These are phyloP conservation scores for Leucoraja ocellata DNA, from an alignment of 2,797 vertebrate genomes.

Conservation along the genomic window DNA sequence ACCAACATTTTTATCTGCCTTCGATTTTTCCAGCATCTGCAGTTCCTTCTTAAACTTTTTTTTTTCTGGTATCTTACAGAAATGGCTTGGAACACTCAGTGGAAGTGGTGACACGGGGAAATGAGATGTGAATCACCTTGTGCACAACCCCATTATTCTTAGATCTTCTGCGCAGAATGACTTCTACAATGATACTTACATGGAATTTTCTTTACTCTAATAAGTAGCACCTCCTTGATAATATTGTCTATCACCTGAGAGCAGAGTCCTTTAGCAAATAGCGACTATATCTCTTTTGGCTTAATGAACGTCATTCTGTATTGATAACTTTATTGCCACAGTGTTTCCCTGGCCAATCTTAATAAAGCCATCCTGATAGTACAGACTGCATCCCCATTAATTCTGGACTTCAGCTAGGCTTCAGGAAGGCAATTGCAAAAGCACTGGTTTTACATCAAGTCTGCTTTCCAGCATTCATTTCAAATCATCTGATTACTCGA, in stretches of 20 bases:
- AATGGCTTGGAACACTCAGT: background rate
- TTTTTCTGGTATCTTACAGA: background rate
- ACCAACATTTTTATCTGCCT: no score
- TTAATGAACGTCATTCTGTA: background rate
- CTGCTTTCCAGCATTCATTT: background rate
- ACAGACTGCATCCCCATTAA: background rate
- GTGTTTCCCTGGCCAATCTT: background rate
- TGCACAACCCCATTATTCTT: background rate
- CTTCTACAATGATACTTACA: background rate
- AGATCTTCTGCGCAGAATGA: background rate
- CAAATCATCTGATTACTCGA: slow-evolving; percentile 28
- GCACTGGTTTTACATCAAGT: background rate
- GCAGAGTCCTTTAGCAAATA: background rate
- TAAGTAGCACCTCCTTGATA: background rate
- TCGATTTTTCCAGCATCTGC: no score
- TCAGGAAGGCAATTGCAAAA: background rate
- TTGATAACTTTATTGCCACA: background rate
- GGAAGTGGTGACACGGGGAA: background rate
- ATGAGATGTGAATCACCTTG: background rate
- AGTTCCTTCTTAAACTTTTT: background rate
- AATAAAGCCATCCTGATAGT: background rate
- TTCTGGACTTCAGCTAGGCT: background rate
- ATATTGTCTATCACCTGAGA: background rate
- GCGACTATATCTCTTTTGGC: background rate
- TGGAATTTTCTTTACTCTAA: background rate